Evolutionary conservation across 1,140 invertebrate genomes (phyloP).

Genomic region (Drosophila sp.): DNA sequence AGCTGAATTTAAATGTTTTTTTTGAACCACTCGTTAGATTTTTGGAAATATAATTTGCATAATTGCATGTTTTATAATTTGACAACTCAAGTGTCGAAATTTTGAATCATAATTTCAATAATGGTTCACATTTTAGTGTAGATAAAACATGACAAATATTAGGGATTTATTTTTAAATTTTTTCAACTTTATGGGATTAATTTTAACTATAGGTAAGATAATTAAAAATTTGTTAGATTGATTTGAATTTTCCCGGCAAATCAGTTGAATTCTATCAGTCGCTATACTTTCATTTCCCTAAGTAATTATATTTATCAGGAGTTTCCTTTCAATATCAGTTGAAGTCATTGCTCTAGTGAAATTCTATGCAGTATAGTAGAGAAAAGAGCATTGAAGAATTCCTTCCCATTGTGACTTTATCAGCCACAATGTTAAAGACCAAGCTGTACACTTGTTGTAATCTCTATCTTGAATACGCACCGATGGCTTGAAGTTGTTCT

Average conservation of each 20-base stretch:
- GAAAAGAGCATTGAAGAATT: conserved; percentile 7
- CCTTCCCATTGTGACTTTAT: conserved; percentile 5
- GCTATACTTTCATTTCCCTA: conserved; percentile 1
- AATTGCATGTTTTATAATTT: too few relatives aligned
- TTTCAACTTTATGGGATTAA: background rate
- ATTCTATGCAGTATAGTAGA: conserved; percentile 2
- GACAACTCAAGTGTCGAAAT: too few relatives aligned
- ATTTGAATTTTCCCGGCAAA: background rate
- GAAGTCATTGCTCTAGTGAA: conserved; percentile 26
- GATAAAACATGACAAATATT: too few relatives aligned
- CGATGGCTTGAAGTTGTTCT: conserved; percentile 94
- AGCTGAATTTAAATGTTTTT: background rate
- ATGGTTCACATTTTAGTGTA: too few relatives aligned
- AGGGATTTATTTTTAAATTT: too few relatives aligned
- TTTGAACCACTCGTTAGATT: too few relatives aligned
- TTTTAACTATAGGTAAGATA: background rate
- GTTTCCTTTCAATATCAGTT: conserved; percentile 9
- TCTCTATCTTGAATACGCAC: conserved; percentile 85
- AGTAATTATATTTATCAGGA: background rate
- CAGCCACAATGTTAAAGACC: conserved; percentile 10
- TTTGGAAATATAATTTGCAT: too few relatives aligned
- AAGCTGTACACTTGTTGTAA: background rate
- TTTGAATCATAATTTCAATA: too few relatives aligned
- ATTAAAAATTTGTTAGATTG: background rate
- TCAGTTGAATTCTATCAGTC: background rate